These are phyloP conservation scores for Drosophila lowei DNA, from an alignment of 1,140 invertebrate species.

Conservation along the genomic window DNA sequence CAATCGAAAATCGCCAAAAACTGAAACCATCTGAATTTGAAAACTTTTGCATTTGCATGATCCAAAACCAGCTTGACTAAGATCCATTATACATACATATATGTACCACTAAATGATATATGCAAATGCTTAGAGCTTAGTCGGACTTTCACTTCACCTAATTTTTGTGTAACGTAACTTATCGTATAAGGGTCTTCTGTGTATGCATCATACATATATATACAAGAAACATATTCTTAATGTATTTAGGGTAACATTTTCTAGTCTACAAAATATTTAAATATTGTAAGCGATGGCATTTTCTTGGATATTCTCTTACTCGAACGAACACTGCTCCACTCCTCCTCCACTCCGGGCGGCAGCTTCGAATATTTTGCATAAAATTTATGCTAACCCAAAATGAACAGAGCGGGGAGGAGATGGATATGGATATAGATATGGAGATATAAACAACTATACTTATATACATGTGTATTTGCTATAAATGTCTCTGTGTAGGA, in stretches of 20 bases:
- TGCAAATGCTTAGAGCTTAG: slow-evolving; percentile 39
- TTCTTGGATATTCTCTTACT: slow-evolving; percentile 29
- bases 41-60: slow-evolving; percentile 15
- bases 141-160: slow-evolving; percentile 31
- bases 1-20: slow-evolving; percentile 6
- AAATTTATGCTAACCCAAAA: not conserved
- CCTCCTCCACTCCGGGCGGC: not conserved
- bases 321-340: not conserved
- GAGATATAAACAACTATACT: slow-evolving; percentile 12
- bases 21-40: not conserved
- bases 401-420: not conserved
- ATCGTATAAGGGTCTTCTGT: slow-evolving; percentile 35
- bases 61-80: slow-evolving; percentile 11
- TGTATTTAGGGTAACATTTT: slow-evolving; percentile 57
- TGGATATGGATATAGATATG: not conserved
- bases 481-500: slow-evolving; percentile 10
- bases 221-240: slow-evolving; percentile 50
- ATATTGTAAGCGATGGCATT: slow-evolving; percentile 52
- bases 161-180: slow-evolving; percentile 30
- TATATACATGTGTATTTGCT: slow-evolving; percentile 28
- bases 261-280: slow-evolving; percentile 50
- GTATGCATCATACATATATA: slow-evolving; percentile 54
- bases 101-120: slow-evolving; percentile 16
- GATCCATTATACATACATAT: slow-evolving; percentile 22
- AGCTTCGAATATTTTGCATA: slow-evolving; percentile 1